Base-by-base conservation (phyloP, 2,888 invertebrate species). In the Petrophora chlorosata region DNA sequence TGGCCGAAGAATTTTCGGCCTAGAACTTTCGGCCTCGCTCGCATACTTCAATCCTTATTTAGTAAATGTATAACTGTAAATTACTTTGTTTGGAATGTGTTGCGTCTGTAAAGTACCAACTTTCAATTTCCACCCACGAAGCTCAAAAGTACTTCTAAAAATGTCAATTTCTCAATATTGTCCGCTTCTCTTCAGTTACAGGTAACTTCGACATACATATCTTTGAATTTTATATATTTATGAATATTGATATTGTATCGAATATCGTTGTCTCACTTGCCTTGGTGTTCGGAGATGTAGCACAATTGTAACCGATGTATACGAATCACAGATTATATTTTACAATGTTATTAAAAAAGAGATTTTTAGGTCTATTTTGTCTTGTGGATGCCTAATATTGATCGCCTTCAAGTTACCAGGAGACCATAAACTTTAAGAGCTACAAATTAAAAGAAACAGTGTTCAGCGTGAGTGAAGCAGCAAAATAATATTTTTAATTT, bases 231-330 rank as follows among this genome's bases (percentile, higher is more conserved):
- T 72, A 59, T 79, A 74, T 85, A 84, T 85, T 76, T 83, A 83
- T 82, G 73, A 76, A 73, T 70, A 70, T 65, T 71, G 73, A 75
- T 79, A 76, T 59, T 77, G 76, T 75, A 70, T 63, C 64, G 64
- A 65, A 83, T 85, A 80, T 80, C 48, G 81, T 83, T 62, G 61
- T 73, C 86, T 85, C 86, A 50, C 85, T 84, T 86, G 90, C 89
- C 90, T 90, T 89, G 83, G 88, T 89, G 90, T 89, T 88, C 82
- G 82, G 66, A 81, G 79, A 72, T 71, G 80, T 87, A 89, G 90
- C 89, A 90, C 90, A 87, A 90, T 85, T 87, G 90, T 85, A 90
- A 90, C 88, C 87, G 76, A 90, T 87, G 90, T 90, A 90, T 90
- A 90, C 90, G 90, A 50, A 90, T 70, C 73, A 81, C 77, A 77